Evolutionary conservation across 23 tunicate genomes (phyloP).

Genomic region (Ciona savignyi): DNA sequence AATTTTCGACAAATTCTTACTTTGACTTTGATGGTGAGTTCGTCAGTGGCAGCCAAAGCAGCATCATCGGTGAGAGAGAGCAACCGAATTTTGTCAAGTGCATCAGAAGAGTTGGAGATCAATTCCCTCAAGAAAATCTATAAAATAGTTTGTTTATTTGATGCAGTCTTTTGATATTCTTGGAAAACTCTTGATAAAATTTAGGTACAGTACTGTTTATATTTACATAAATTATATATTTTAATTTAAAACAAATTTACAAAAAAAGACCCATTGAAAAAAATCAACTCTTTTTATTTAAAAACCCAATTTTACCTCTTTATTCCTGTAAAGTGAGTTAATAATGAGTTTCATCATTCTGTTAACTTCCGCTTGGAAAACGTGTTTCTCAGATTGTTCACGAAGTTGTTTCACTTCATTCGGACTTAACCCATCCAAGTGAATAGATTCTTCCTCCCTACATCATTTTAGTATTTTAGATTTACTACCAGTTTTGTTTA

Average conservation of each 20-base stretch:
- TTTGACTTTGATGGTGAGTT: constrained; percentile 94
- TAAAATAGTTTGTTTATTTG: no score
- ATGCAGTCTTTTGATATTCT: no score
- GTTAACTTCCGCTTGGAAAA: constrained; percentile 97
- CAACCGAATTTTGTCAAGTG: constrained; percentile 93
- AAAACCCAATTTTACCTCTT: constrained; percentile 44
- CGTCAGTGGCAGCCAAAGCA: constrained; percentile 70
- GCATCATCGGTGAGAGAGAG: constrained; percentile 74
- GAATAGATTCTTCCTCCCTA: constrained; percentile 95
- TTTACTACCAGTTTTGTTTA: no score
- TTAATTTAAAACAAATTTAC: no score
- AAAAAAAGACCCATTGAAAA: background rate
- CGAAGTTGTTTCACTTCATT: constrained; percentile 82
- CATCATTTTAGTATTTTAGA: no score
- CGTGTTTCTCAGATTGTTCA: constrained; percentile 92
- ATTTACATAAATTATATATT: no score
- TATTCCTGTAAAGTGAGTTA: constrained; percentile 91
- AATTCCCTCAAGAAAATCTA: constrained; percentile 98
- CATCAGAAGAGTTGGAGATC: constrained; percentile 98
- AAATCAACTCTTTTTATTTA: background rate
- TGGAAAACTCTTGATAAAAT: no score
- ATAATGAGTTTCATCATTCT: constrained; percentile 99
- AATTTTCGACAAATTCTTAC: constrained; percentile 22
- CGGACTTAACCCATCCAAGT: constrained; percentile 93
- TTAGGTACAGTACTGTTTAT: no score